A percentile compares a stretch with the other conserved stretches of the same genome.
Conservation (phyloP, 2,113 vertebrate genomes). For the Tachysurus fulvidraco region DNA sequence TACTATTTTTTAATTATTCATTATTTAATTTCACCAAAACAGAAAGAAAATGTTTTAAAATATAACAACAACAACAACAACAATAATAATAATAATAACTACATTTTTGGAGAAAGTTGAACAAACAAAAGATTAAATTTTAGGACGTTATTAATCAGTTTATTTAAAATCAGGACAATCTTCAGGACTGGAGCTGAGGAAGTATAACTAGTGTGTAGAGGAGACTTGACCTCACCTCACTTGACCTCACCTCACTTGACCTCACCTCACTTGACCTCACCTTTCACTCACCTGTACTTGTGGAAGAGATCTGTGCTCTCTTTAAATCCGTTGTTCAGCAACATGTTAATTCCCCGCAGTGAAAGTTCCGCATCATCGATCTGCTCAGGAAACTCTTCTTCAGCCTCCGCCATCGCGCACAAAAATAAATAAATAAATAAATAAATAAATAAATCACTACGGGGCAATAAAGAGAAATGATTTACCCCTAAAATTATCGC, state of each 20-base stretch:
- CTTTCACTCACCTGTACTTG: conserved; percentile 83
- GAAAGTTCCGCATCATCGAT: conserved; percentile 92
- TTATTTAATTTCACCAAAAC: too few relatives aligned
- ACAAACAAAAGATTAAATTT: too few relatives aligned
- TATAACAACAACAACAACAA: too few relatives aligned
- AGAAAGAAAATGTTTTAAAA: too few relatives aligned
- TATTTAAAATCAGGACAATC: background rate
- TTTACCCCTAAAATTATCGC: background rate
- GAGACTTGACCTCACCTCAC: too few relatives aligned
- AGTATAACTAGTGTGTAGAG: too few relatives aligned
- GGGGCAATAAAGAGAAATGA: background rate
- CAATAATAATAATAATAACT: too few relatives aligned
- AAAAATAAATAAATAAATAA: background rate
- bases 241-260: too few relatives aligned
- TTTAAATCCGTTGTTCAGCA: conserved; percentile 96
- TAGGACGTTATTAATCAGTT: background rate
- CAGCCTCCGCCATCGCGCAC: conserved; percentile 24
- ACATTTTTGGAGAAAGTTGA: too few relatives aligned
- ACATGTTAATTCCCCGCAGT: conserved; percentile 94
- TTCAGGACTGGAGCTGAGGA: too few relatives aligned
- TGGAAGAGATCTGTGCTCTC: conserved; percentile 95
- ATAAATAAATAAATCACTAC: background rate
- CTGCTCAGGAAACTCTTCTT: conserved; percentile 71
- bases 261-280: too few relatives aligned
- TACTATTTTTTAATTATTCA: too few relatives aligned